phyloP scores from a whole-genome alignment of 1,140 invertebrate species.

The Vollenhovia emeryi region DNA sequence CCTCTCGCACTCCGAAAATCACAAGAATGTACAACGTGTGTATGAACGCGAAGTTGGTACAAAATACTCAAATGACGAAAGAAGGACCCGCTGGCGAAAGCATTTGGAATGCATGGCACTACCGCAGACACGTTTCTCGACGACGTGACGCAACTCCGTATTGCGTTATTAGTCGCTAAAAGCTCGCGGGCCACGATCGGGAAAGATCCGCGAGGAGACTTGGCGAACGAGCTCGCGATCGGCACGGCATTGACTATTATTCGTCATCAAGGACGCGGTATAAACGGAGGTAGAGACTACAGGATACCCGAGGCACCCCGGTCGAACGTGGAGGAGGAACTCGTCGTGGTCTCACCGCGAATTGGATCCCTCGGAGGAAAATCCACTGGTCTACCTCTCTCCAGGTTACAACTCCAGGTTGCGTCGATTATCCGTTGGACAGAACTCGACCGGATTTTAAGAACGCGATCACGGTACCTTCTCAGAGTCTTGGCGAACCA shows the following conservation, averaged over 20 bases:
- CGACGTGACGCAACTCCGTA: slow-evolving; percentile 59
- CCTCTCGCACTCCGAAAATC: background rate
- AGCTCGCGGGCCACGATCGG: background rate
- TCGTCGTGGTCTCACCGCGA: background rate
- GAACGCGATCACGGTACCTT: slow-evolving; percentile 56
- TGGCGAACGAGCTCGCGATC: background rate
- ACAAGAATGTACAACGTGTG: background rate
- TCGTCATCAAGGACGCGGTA: slow-evolving; percentile 17
- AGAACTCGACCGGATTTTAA: slow-evolving; percentile 4
- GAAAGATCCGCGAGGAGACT: background rate
- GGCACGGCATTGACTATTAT: slow-evolving; percentile 1
- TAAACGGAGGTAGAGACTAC: slow-evolving; percentile 51
- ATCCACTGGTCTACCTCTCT: background rate
- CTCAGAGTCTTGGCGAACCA: slow-evolving; percentile 6
- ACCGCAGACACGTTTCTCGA: slow-evolving; percentile 64
- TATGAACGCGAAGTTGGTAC: slow-evolving; percentile 49
- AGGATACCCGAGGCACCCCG: slow-evolving; percentile 43
- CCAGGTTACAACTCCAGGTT: slow-evolving; percentile 2
- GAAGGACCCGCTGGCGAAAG: slow-evolving; percentile 63
- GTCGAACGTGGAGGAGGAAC: background rate
- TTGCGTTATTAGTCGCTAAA: slow-evolving; percentile 65
- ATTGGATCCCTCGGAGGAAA: background rate
- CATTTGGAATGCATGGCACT: slow-evolving; percentile 76
- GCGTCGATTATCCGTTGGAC: slow-evolving; percentile 31
- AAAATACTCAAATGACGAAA: slow-evolving; percentile 58